Evolutionary conservation across 2,888 invertebrate species (phyloP).

Genomic region (Tenthredo amoena): DNA sequence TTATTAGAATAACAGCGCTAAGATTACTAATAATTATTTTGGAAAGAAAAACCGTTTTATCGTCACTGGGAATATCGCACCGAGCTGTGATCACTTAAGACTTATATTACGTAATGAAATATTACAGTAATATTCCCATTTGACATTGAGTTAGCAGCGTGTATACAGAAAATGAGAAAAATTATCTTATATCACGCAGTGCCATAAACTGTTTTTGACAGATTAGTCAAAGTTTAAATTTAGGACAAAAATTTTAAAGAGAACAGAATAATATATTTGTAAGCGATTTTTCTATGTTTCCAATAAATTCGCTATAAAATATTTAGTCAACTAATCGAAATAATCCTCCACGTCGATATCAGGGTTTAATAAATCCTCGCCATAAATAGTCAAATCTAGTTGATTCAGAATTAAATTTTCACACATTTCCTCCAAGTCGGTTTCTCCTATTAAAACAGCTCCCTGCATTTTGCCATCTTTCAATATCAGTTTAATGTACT

Average conservation of each 20-base stretch:
- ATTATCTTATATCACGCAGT: conserved; percentile 4
- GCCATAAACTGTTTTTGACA: conserved; percentile 22
- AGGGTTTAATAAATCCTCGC: conserved; percentile 96
- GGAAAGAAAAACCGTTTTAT: not conserved
- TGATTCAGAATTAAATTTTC: conserved; percentile 98
- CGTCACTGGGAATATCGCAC: conserved; percentile 26
- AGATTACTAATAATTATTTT: not conserved
- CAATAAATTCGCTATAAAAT: conserved; percentile 44
- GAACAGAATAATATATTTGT: conserved; percentile 50
- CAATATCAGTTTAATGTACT: conserved; percentile 94
- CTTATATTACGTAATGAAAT: conserved; percentile 27
- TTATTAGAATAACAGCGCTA: conserved; percentile 3
- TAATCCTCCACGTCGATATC: conserved; percentile 99
- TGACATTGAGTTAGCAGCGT: not conserved
- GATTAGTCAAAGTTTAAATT: conserved; percentile 7
- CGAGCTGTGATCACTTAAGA: conserved; percentile 44
- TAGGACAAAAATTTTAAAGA: conserved; percentile 52
- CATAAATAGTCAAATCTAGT: conserved; percentile 91
- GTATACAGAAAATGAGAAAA: not conserved
- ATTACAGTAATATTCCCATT: conserved; percentile 17
- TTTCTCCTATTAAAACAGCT: conserved; percentile 97
- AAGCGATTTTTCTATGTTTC: conserved; percentile 46
- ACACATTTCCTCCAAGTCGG: conserved; percentile 98
- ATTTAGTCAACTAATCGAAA: conserved; percentile 88
- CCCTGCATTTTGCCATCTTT: conserved; percentile 93